Conservation (phyloP, 2,888 invertebrate genomes). For the Spilarctia lutea region DNA sequence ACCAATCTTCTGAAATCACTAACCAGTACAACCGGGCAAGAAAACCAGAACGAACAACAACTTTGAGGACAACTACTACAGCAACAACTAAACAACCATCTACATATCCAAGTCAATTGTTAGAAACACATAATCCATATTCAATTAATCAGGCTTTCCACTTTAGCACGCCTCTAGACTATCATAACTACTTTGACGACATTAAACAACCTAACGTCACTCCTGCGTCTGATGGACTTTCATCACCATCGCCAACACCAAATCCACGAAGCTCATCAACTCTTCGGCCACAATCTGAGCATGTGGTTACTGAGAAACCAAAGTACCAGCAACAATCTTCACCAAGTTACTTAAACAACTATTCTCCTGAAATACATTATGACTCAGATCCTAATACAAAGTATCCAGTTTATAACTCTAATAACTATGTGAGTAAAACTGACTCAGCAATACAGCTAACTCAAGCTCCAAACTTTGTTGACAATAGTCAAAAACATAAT, state of each 20-base stretch:
- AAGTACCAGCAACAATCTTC: constrained; percentile 66
- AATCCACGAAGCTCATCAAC: constrained; percentile 50
- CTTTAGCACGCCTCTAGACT: constrained; percentile 81
- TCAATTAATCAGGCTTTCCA: constrained; percentile 84
- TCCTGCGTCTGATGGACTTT: constrained; percentile 54
- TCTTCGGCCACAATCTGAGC: constrained; percentile 55
- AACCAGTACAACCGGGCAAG: constrained; percentile 62
- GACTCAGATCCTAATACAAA: constrained; percentile 68
- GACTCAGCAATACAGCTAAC: constrained; percentile 52
- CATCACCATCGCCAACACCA: constrained; percentile 48
- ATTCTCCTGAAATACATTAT: constrained; percentile 78
- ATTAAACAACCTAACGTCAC: constrained; percentile 68
- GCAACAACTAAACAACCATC: constrained; percentile 72
- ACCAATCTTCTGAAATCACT: constrained; percentile 54
- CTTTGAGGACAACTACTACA: constrained; percentile 60
- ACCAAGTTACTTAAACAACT: constrained; percentile 72
- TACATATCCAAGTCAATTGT: constrained; percentile 74
- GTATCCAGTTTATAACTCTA: constrained; percentile 67
- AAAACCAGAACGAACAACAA: constrained; percentile 61
- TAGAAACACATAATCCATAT: constrained; percentile 83
- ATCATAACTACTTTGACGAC: constrained; percentile 77
- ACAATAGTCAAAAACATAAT: constrained; percentile 14
- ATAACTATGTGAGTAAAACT: constrained; percentile 64
- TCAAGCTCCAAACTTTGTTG: constrained; percentile 44
- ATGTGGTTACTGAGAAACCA: constrained; percentile 65